Evolutionary conservation across 2,113 vertebrate species (phyloP).

Genomic region (Oncorhynchus masou): DNA sequence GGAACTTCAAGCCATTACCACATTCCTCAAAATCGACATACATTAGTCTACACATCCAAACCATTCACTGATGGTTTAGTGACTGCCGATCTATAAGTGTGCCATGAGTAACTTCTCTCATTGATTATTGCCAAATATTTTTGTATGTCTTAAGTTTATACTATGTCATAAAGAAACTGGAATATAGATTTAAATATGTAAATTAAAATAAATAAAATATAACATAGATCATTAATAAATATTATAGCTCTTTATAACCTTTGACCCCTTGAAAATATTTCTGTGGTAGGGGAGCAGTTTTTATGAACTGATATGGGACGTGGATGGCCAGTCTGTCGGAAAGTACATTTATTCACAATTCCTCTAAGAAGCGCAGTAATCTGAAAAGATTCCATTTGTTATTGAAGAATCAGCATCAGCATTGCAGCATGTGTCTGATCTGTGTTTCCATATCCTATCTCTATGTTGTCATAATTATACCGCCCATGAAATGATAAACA

Average conservation of each 20-base stretch:
- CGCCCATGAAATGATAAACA: constrained; percentile 38
- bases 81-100: constrained; percentile 62
- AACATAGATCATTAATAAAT: constrained; percentile 17
- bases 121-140: constrained; percentile 75
- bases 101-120: constrained; percentile 54
- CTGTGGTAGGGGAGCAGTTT: constrained; percentile 8
- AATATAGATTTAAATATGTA: constrained; percentile 48
- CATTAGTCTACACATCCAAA: background rate
- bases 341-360: constrained; percentile 3
- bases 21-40: background rate
- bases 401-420: constrained; percentile 17
- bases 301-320: constrained; percentile 1
- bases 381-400: constrained; percentile 22
- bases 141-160: constrained; percentile 65
- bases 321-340: background rate
- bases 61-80: constrained; percentile 45
- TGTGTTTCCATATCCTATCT: constrained; percentile 37
- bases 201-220: constrained; percentile 41
- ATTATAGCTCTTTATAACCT: constrained; percentile 26
- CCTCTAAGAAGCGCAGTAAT: constrained; percentile 46
- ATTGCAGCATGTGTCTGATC: constrained; percentile 28
- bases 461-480: constrained; percentile 40
- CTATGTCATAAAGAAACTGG: constrained; percentile 31
- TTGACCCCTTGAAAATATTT: constrained; percentile 12
- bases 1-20: too few species aligned